phyloP scores from a whole-genome alignment of 2,888 invertebrate species.

The Epinotia ramella region DNA sequence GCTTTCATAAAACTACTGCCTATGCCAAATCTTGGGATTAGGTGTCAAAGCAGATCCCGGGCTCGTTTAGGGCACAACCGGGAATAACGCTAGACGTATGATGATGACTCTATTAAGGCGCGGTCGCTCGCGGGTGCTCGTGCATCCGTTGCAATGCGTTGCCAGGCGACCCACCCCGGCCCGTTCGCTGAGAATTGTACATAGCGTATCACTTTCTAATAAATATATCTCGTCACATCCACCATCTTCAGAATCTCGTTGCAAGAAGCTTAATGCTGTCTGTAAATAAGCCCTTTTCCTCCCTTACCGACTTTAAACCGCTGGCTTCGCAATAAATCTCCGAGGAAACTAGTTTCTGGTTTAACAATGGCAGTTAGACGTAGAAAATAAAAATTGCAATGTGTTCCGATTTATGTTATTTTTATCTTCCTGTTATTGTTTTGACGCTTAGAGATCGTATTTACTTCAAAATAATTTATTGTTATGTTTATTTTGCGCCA shows the following conservation, averaged over 20 bases:
- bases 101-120: too few relatives aligned
- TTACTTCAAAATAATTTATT: too few relatives aligned
- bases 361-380: not conserved
- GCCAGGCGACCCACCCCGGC: too few relatives aligned
- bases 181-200: too few relatives aligned
- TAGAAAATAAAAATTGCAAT: not conserved
- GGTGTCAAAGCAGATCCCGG: too few relatives aligned
- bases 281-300: not conserved
- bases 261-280: not conserved
- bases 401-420: slow-evolving; percentile 1
- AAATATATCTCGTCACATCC: not conserved
- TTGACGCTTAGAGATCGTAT: not conserved
- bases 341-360: not conserved
- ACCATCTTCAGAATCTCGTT: not conserved
- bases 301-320: slow-evolving; percentile 1
- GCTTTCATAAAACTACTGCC: too few relatives aligned
- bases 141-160: too few relatives aligned
- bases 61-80: too few relatives aligned
- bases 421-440: not conserved
- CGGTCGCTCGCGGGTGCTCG: too few relatives aligned
- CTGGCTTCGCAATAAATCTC: not conserved
- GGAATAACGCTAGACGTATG: too few relatives aligned
- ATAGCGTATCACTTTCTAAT: not conserved
- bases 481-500: too few relatives aligned
- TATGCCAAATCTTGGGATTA: too few relatives aligned